phyloP scores from a whole-genome alignment of 1,140 invertebrate genomes.

The Micrasema longulum region DNA sequence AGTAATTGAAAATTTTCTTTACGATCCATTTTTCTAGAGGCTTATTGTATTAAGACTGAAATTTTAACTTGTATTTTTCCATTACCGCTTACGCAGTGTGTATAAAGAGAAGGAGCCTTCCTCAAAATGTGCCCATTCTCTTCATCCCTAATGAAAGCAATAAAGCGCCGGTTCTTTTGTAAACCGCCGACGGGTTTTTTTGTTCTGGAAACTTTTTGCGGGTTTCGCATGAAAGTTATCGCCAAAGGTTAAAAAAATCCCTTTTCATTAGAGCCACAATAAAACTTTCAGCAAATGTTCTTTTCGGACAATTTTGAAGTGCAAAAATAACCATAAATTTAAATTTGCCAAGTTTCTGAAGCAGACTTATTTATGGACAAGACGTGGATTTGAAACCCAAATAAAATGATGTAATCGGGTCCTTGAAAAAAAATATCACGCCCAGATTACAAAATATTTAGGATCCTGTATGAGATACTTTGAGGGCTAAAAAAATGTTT shows the following conservation, averaged over 20 bases:
- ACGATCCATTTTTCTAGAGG: slow-evolving; percentile 27
- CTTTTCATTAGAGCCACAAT: slow-evolving; percentile 42
- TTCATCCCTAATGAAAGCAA: slow-evolving; percentile 44
- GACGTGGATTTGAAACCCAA: too few relatives aligned
- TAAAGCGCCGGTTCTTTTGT: slow-evolving; percentile 44
- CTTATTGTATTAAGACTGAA: slow-evolving; percentile 33
- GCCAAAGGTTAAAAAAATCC: slow-evolving; percentile 47
- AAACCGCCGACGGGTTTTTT: slow-evolving; percentile 32
- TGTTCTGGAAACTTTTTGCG: slow-evolving; percentile 40
- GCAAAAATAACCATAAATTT: slow-evolving; percentile 42
- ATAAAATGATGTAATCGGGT: too few relatives aligned
- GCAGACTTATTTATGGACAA: slow-evolving; percentile 14
- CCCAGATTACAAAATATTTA: too few relatives aligned
- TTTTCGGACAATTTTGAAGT: slow-evolving; percentile 41
- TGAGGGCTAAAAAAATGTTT: too few relatives aligned
- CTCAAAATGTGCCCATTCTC: slow-evolving; percentile 44
- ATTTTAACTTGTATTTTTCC: slow-evolving; percentile 32
- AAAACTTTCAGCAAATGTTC: slow-evolving; percentile 41
- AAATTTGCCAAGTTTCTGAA: slow-evolving; percentile 14
- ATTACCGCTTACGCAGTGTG: slow-evolving; percentile 18
- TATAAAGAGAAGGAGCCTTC: slow-evolving; percentile 34
- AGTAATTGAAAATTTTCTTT: slow-evolving; percentile 31
- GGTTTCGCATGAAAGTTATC: slow-evolving; percentile 48
- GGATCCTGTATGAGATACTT: too few relatives aligned
- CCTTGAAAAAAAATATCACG: too few relatives aligned